A percentile compares a stretch with the other conserved stretches of the same genome.
These are phyloP conservation scores for Leptinotarsa peninsularis DNA, from an alignment of 2,888 invertebrate genomes.

Conservation along the genomic window DNA sequence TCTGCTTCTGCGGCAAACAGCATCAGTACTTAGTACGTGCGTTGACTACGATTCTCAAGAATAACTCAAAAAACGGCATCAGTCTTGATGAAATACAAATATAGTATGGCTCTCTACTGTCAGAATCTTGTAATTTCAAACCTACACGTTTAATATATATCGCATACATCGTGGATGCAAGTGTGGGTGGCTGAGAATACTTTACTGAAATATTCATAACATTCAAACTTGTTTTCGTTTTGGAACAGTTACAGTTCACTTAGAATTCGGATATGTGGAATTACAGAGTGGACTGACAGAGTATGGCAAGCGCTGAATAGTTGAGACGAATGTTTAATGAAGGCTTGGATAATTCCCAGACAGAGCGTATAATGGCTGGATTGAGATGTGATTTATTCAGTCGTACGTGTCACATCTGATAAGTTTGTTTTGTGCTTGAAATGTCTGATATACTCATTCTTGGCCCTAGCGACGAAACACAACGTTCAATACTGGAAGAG, in stretches of 20 bases:
- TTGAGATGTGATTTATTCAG: not conserved
- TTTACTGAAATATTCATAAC: not conserved
- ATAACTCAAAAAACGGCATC: too few relatives aligned
- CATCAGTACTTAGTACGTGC: too few relatives aligned
- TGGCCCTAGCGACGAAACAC: too few relatives aligned
- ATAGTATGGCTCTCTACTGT: too few relatives aligned
- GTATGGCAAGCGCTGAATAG: not conserved
- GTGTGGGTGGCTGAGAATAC: too few relatives aligned
- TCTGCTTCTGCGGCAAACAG: too few relatives aligned
- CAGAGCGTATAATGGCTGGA: not conserved
- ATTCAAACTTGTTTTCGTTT: not conserved
- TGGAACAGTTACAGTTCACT: not conserved
- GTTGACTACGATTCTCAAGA: too few relatives aligned
- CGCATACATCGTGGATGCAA: too few relatives aligned
- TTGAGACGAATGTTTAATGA: not conserved
- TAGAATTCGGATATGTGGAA: not conserved
- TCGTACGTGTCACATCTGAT: not conserved
- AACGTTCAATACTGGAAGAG: too few relatives aligned
- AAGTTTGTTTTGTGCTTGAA: not conserved
- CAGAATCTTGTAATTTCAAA: too few relatives aligned
- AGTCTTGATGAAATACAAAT: too few relatives aligned
- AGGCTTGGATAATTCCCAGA: not conserved
- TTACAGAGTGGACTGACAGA: not conserved
- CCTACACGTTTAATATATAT: too few relatives aligned
- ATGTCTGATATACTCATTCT: not conserved